Base-by-base conservation (phyloP, 2,113 vertebrate genomes). In the Oenanthe oenanthe region DNA sequence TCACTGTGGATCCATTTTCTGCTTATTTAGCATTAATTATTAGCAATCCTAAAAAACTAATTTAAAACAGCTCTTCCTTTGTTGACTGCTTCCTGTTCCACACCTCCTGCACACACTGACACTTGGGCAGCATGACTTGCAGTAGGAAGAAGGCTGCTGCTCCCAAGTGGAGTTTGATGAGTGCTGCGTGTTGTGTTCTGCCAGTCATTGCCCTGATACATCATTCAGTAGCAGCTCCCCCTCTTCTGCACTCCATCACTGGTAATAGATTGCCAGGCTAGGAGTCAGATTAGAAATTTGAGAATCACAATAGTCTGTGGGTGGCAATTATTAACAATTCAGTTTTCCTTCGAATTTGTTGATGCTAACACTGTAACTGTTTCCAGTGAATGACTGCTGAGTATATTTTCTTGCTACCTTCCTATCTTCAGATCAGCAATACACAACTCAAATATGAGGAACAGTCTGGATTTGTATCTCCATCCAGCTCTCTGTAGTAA, bases 81-180 rank as follows among this genome's bases (percentile, higher is more conserved):
- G 63, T 54, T 45, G 28, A 48, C 48, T 90, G 78, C 54, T 62
- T 85, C 70, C 56, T 76, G 31, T 76, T 73, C 76, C 81, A 47
- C 5, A 13, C 54, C 58, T 68, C 50, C 71, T 43, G 66, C 72
- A 70, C 91, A 26, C 21, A 12, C 38, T 3, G 56, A 63, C 40
- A 58, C 79, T 38, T 9, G 2, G 79, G 8, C 45, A 53, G 75
- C 43, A 28, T 2, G 2, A 67, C 89, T 20, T 70, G 78, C 50
- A 9, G 54, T 26, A 70, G 34, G 62, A 88, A 93, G 90, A 67
- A 78, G 86, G 93, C 65, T 95, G 94, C 93, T 94, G 88, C 95
- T 97, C 96, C 88, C 95, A 92, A 94, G 95, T 42, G 90, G 95
- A 96, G 82, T 77, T 51, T 40, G 34, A 25, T 0, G 6, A 65